Conservation (phyloP, 2,797 vertebrate species). For the Lagorchestes hirsutus region DNA sequence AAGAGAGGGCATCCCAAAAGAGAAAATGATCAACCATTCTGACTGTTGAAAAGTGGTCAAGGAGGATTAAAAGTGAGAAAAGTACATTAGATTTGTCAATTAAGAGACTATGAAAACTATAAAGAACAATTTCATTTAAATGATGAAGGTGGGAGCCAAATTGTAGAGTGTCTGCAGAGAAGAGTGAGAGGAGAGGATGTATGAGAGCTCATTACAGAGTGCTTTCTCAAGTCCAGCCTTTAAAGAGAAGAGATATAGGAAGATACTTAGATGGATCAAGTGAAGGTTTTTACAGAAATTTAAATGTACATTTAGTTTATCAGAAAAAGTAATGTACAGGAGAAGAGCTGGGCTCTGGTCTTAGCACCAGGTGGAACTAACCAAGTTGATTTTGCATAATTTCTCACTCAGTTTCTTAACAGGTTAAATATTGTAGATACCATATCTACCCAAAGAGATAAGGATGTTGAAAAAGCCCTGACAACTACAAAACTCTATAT, state of each 20-base stretch:
- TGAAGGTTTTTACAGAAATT: background rate
- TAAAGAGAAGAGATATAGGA: background rate
- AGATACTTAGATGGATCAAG: background rate
- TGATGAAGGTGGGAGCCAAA: background rate
- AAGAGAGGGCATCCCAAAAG: background rate
- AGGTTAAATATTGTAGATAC: slow-evolving; percentile 6
- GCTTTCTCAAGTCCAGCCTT: background rate
- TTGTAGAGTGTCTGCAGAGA: background rate
- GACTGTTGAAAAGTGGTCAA: background rate
- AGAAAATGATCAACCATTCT: background rate
- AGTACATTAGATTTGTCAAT: background rate
- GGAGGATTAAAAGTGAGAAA: background rate
- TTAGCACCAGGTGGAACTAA: slow-evolving; percentile 29
- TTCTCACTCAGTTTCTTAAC: slow-evolving; percentile 54
- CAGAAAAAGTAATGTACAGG: background rate
- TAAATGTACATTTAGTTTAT: background rate
- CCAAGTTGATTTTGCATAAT: slow-evolving; percentile 11
- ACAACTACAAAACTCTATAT: slow-evolving; percentile 26
- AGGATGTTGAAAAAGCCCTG: slow-evolving; percentile 1
- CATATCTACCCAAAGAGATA: background rate
- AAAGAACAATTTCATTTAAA: background rate
- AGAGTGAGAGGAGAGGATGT: background rate
- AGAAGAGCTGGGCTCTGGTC: background rate
- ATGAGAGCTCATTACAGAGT: background rate
- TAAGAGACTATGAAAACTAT: background rate